phyloP scores from a whole-genome alignment of 2,113 vertebrate genomes.

The Notothenia rossii region DNA sequence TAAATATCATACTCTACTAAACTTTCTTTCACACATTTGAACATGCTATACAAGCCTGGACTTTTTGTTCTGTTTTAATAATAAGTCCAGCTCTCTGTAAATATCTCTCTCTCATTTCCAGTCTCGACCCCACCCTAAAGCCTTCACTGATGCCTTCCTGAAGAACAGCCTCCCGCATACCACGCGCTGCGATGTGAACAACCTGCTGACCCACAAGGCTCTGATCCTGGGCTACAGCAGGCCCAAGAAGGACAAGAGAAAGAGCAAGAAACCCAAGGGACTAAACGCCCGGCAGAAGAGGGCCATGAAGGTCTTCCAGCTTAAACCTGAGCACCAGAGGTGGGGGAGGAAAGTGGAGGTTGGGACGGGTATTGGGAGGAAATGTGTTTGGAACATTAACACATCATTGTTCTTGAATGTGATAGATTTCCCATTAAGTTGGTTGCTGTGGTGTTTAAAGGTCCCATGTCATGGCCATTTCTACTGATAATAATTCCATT shows the following conservation, averaged over 20 bases:
- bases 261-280: slow-evolving; percentile 65
- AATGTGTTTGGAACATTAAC: not conserved
- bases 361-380: not conserved
- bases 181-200: slow-evolving; percentile 48
- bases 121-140: slow-evolving; percentile 71
- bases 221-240: slow-evolving; percentile 84
- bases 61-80: too few relatives aligned
- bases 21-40: not conserved
- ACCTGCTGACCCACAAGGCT: slow-evolving; percentile 85
- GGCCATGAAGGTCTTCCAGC: slow-evolving; percentile 64
- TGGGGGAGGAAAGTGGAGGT: slow-evolving; percentile 56
- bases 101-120: slow-evolving; percentile 1
- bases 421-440: not conserved
- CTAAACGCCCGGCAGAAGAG: slow-evolving; percentile 70
- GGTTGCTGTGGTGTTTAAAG: not conserved
- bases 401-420: not conserved
- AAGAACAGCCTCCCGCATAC: slow-evolving; percentile 78
- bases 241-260: slow-evolving; percentile 71
- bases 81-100: not conserved
- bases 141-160: slow-evolving; percentile 88
- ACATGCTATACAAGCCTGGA: too few relatives aligned
- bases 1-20: too few relatives aligned
- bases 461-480: too few relatives aligned
- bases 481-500: too few relatives aligned
- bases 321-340: slow-evolving; percentile 83